phyloP scores from a whole-genome alignment of 2,113 vertebrate genomes.

The Oryzias celebensis region DNA sequence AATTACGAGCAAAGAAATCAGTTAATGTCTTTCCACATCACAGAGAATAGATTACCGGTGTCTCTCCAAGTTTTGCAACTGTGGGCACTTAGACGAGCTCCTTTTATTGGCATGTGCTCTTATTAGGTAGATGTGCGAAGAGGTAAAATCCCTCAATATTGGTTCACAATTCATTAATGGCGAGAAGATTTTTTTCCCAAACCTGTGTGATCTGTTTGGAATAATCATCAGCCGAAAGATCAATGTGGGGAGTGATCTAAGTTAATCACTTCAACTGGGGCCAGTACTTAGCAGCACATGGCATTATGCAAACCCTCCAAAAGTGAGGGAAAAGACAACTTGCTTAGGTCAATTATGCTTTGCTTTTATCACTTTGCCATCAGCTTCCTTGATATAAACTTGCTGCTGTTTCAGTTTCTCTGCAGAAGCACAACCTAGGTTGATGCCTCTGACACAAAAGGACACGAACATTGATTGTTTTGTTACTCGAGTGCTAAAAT shows the following conservation, averaged over 20 bases:
- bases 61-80: conserved; percentile 41
- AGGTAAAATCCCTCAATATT: conserved; percentile 33
- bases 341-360: conserved; percentile 46
- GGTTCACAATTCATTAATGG: conserved; percentile 56
- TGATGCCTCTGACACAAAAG: conserved; percentile 55
- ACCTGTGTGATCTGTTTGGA: conserved; percentile 48
- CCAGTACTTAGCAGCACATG: conserved; percentile 24
- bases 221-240: conserved; percentile 43
- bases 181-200: conserved; percentile 27
- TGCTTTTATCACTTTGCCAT: conserved; percentile 47
- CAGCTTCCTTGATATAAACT: conserved; percentile 42
- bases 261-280: conserved; percentile 40
- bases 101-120: conserved; percentile 39
- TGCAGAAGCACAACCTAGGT: conserved; percentile 38
- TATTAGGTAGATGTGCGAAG: conserved; percentile 2
- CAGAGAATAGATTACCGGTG: conserved; percentile 44
- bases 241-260: conserved; percentile 40
- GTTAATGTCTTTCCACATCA: conserved; percentile 44
- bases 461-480: conserved; percentile 29
- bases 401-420: conserved; percentile 8
- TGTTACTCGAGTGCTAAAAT: conserved; percentile 29
- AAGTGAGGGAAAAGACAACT: conserved; percentile 22
- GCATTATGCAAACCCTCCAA: conserved; percentile 1
- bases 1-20: conserved; percentile 60
- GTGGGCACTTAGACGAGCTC: conserved; percentile 25